Percentiles rank a stretch among this genome's conserved stretches.
These are phyloP conservation scores for Chrysina gloriosa DNA, from an alignment of 2,888 invertebrate genomes.

Conservation along the genomic window DNA sequence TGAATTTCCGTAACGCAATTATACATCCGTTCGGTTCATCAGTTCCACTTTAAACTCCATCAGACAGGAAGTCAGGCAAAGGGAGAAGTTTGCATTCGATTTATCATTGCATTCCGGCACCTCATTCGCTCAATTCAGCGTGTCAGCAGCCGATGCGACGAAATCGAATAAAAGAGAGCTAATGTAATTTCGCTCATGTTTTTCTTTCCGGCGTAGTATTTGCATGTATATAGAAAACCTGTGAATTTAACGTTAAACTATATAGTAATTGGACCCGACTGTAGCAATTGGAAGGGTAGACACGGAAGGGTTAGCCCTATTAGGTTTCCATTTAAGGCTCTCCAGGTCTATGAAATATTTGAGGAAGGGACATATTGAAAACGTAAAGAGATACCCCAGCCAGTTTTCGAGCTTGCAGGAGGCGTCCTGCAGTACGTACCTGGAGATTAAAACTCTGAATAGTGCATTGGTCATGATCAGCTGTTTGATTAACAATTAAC, in stretches of 20 bases:
- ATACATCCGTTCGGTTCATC: conserved; percentile 48
- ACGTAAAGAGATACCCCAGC: too few relatives aligned
- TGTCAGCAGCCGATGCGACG: conserved; percentile 23
- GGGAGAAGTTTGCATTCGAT: conserved; percentile 46
- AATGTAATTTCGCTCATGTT: conserved; percentile 27
- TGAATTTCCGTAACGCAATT: conserved; percentile 48
- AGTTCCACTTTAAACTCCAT: conserved; percentile 48
- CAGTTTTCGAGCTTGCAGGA: too few relatives aligned
- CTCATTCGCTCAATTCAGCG: conserved; percentile 38
- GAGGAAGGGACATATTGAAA: too few relatives aligned
- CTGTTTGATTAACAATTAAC: too few relatives aligned
- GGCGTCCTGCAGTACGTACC: too few relatives aligned
- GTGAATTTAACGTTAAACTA: neutral
- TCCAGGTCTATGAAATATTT: too few relatives aligned
- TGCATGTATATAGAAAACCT: conserved; percentile 15
- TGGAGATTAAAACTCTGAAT: too few relatives aligned
- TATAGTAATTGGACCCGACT: too few relatives aligned
- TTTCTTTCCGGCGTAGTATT: conserved; percentile 15
- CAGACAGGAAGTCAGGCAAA: conserved; percentile 46
- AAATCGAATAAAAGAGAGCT: conserved; percentile 32
- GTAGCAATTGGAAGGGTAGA: too few relatives aligned
- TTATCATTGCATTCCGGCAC: conserved; percentile 47
- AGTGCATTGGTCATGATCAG: too few relatives aligned
- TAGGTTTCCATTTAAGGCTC: too few relatives aligned
- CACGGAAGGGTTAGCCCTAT: too few relatives aligned